These are phyloP conservation scores for Dryadula phaetusa DNA, from an alignment of 2,888 invertebrate genomes.

Conservation along the genomic window DNA sequence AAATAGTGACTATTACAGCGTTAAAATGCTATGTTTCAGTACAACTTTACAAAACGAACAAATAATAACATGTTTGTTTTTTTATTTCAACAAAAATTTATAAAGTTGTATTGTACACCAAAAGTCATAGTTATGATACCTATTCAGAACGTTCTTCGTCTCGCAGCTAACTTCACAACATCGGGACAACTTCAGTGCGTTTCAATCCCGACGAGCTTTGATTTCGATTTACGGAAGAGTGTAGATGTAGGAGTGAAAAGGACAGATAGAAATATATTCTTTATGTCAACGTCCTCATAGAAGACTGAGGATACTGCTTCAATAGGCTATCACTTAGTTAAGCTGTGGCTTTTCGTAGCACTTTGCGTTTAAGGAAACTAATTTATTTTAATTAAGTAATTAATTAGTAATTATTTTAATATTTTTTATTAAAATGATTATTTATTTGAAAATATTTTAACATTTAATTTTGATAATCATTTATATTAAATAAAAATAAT, in stretches of 20 bases:
- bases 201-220: constrained; percentile 82
- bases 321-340: constrained; percentile 64
- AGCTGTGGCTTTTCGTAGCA: constrained; percentile 63
- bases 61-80: not conserved
- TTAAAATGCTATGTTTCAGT: not conserved
- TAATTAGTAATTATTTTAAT: constrained; percentile 19
- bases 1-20: not conserved
- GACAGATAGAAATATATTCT: constrained; percentile 67
- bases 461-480: too few species aligned
- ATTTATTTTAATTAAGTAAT: constrained; percentile 30
- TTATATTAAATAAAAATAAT: too few species aligned
- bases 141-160: constrained; percentile 64
- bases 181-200: constrained; percentile 68
- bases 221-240: constrained; percentile 84
- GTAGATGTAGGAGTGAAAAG: constrained; percentile 66
- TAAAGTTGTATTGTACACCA: not conserved
- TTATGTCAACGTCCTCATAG: constrained; percentile 80
- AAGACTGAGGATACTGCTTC: constrained; percentile 63
- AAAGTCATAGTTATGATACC: constrained; percentile 20
- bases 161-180: constrained; percentile 64
- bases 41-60: not conserved
- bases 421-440: constrained; percentile 1
- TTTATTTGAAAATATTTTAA: too few species aligned
- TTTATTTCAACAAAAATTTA: not conserved
- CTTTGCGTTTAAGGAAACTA: constrained; percentile 36